Evolutionary conservation across 2,888 invertebrate genomes (phyloP), one percentile per base, ranked within the genome.

Genomic region (Listrodromus nycthemerus): DNA sequence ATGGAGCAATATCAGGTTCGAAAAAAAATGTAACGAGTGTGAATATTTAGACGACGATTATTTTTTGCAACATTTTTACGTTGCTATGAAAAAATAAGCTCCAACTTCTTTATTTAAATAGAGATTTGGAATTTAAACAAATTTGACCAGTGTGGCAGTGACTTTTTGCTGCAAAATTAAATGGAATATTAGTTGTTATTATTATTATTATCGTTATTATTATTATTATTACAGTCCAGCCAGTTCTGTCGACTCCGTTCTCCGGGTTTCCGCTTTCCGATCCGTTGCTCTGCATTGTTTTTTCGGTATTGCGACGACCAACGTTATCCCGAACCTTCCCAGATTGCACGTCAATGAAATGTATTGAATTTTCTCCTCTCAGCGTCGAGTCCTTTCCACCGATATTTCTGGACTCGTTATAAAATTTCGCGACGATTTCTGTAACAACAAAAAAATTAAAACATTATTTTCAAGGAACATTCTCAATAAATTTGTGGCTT

Each of bases 231-330:
- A 93, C 93, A 89, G 92, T 93, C 93, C 93, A 93, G 84, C 93
- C 93, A 66, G 93, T 90, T 87, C 88, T 91, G 80, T 93, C 93
- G 85, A 91, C 89, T 75, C 92, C 90, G 87, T 92, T 93, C 89
- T 93, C 93, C 45, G 91, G 70, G 78, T 88, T 89, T 83, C 91
- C 90, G 89, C 89, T 89, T 87, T 93, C 93, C 86, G 92, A 88
- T 81, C 93, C 93, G 92, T 93, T 93, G 89, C 90, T 92, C 90
- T 93, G 93, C 93, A 93, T 93, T 87, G 86, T 91, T 55, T 52
- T 63, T 27, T 70, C 76, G 74, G 76, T 78, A 41, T 67, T 41
- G 19, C 75, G 74, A 63, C 67, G 48, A 55, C 24, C 10, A 48
- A 37, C 52, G 78, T 48, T 61, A 16, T 83, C 79, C 27, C 71